A percentile compares a stretch with the other conserved stretches of the same genome.
Evolutionary conservation across 2,888 invertebrate genomes (phyloP).

Genomic region (Salpingus planirostris): DNA sequence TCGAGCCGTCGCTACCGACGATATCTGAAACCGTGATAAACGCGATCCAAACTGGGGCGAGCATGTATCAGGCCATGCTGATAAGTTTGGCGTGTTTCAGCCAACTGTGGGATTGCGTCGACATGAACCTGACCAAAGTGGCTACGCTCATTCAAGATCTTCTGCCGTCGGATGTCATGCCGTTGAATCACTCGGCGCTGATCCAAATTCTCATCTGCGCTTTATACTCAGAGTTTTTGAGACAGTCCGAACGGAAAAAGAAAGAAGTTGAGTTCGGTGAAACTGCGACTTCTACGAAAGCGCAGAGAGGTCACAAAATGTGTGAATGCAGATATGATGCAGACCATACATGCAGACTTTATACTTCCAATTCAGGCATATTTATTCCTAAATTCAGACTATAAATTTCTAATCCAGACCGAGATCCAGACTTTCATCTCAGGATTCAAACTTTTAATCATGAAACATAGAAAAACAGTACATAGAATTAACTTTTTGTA

Average conservation of each 20-base stretch:
- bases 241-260: constrained; percentile 40
- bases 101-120: constrained; percentile 60
- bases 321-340: too few species aligned
- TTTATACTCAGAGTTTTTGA: constrained; percentile 57
- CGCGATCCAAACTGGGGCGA: constrained; percentile 65
- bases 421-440: too few species aligned
- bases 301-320: too few species aligned
- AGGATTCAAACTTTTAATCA: too few species aligned
- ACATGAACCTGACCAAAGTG: constrained; percentile 46
- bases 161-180: constrained; percentile 60
- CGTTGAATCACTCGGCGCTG: constrained; percentile 61
- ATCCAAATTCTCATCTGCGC: constrained; percentile 63
- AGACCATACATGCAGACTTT: too few species aligned
- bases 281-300: too few species aligned
- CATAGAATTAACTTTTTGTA: too few species aligned
- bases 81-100: constrained; percentile 61
- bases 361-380: too few species aligned
- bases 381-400: too few species aligned
- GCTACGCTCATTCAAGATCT: constrained; percentile 56
- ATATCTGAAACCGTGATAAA: constrained; percentile 59
- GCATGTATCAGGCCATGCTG: constrained; percentile 74
- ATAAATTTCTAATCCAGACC: too few species aligned
- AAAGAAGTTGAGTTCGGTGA: constrained; percentile 22
- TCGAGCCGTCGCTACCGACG: constrained; percentile 53
- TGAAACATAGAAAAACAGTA: too few species aligned